These are phyloP conservation scores for Chiridota heheva DNA, from an alignment of 35 echinoderm and acorn worm genomes.

Conservation along the genomic window DNA sequence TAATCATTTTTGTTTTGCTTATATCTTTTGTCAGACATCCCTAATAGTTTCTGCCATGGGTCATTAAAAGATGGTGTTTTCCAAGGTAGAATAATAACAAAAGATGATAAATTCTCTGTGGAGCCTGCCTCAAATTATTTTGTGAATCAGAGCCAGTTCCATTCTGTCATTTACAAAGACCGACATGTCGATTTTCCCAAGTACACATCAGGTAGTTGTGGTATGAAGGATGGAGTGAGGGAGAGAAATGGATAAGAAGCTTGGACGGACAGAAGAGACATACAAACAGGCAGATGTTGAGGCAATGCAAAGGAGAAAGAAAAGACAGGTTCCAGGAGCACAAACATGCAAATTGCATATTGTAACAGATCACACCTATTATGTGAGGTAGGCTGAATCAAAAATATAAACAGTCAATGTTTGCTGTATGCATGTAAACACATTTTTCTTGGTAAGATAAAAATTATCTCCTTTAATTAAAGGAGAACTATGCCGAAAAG, in stretches of 20 bases:
- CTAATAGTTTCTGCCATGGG: conserved; percentile 72
- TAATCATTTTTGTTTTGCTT: not conserved
- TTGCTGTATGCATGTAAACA: too few species aligned
- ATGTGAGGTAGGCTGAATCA: conserved; percentile 37
- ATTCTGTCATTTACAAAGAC: conserved; percentile 89
- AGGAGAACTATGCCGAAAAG: too few species aligned
- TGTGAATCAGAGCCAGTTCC: conserved; percentile 48
- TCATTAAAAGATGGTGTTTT: conserved; percentile 73
- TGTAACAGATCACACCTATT: conserved; percentile 78
- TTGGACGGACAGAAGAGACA: conserved; percentile 19
- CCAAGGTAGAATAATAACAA: conserved; percentile 52
- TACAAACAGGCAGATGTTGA: not conserved
- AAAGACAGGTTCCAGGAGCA: conserved; percentile 1
- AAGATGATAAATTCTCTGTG: conserved; percentile 47
- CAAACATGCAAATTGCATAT: conserved; percentile 80
- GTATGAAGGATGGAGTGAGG: conserved; percentile 54
- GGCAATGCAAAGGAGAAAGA: conserved; percentile 14
- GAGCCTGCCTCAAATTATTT: conserved; percentile 65
- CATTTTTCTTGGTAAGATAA: too few species aligned
- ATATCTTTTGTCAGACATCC: conserved; percentile 49
- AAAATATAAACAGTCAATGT: not conserved
- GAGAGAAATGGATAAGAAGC: conserved; percentile 73
- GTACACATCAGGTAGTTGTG: conserved; percentile 39
- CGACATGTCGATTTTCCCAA: conserved; percentile 58
- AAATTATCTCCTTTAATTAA: too few species aligned